A percentile compares a stretch with the other conserved stretches of the same genome.
Conservation (phyloP, 2,113 vertebrate genomes). For the Eupsittula cactorum region DNA sequence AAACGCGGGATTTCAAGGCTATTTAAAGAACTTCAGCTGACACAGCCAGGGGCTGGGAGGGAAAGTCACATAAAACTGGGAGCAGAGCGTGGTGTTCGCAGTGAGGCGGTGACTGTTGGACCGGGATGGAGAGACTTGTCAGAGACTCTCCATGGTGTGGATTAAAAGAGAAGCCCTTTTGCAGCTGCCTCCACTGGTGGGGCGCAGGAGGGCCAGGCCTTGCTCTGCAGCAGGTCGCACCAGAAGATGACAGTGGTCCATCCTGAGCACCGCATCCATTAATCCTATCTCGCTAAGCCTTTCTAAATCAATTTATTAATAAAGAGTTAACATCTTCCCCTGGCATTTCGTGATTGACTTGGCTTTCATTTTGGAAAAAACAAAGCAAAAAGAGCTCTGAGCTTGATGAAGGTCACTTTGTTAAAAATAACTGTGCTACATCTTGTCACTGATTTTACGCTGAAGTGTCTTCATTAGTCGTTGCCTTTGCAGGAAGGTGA, state of each 20-base stretch:
- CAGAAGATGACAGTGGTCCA: background rate
- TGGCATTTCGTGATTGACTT: constrained; percentile 11
- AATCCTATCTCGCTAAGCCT: constrained; percentile 41
- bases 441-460: background rate
- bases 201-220: background rate
- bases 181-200: background rate
- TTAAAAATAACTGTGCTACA: constrained; percentile 32
- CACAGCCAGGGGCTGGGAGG: background rate
- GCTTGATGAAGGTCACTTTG: constrained; percentile 13
- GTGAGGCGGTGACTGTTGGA: background rate
- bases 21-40: constrained; percentile 10
- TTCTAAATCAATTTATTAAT: constrained; percentile 48
- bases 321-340: constrained; percentile 42
- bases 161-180: background rate
- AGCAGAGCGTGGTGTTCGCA: background rate
- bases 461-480: background rate
- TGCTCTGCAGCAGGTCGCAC: background rate
- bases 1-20: background rate
- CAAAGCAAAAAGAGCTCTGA: background rate
- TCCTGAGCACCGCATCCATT: constrained; percentile 13
- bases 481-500: constrained; percentile 3
- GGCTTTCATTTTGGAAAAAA: constrained; percentile 22
- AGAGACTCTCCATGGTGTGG: background rate
- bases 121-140: background rate
- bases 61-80: background rate